Base-by-base conservation (phyloP, 1,140 invertebrate species). In the Pseudomyrmex cubaensis region DNA sequence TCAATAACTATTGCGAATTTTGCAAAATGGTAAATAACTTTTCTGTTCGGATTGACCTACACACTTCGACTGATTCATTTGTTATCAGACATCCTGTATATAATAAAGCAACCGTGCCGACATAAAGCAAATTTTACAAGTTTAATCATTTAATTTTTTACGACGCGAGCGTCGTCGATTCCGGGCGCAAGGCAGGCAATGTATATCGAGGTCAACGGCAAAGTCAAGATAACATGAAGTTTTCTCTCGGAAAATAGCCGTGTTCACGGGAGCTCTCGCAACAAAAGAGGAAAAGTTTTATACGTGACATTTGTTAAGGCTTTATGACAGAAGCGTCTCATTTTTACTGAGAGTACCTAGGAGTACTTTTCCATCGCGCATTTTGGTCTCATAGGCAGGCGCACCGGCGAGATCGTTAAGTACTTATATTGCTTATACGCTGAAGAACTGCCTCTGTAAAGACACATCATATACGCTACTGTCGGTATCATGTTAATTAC, bases 201-300 rank as follows among this genome's bases (percentile, higher is more conserved):
- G 78, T 75, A 70, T 82, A 82, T 82, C 70, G 78, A 48, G 78
- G 78, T 82, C 78, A 82, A 61, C 70, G 59, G 70, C 48, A 46
- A 75, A 82, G 78, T 82, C 78, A 82, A 82, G 70, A 82, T 82
- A 82, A 82, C 78, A 77, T 66, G 82, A 76, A 76, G 82, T 83
- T 83, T 67, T 50, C 20, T 77, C 62, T 50, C 22, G 62, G 78
- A 83, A 83, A 76, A 83, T 83, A 17, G 52, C 62, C 50, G 62
- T 83, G 59, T 75, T 64, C 59, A 62, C 69, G 54, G 62, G 50
- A 54, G 5, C 35, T 35, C 56, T 64, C 35, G 75, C 35, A 78
- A 69, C 22, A 44, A 69, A 48, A 15, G 15, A 82, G 57, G 76
- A 56, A 84, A 84, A 84, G 73, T 64, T 84, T 82, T 72, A 64